phyloP scores from a whole-genome alignment of 2,888 invertebrate species.

The Caenorhabditis imperialis region DNA sequence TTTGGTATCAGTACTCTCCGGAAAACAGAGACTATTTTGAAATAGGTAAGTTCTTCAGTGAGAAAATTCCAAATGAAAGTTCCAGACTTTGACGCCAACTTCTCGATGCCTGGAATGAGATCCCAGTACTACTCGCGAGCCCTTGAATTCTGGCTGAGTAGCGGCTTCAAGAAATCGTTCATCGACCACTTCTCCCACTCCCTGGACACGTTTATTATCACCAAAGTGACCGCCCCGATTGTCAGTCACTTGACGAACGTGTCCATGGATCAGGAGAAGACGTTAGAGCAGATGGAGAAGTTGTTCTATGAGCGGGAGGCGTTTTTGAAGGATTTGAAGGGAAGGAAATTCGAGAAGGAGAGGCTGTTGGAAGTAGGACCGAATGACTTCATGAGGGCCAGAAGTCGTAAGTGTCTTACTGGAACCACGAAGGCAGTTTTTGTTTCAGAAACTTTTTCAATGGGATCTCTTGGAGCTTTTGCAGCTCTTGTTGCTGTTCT shows the following conservation, averaged over 20 bases:
- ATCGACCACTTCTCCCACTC: conserved; percentile 17
- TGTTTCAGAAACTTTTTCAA: too few relatives aligned
- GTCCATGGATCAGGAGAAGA: conserved; percentile 9
- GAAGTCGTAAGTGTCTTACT: too few relatives aligned
- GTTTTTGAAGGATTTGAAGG: conserved; percentile 27
- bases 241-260: neutral
- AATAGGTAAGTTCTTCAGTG: conserved; percentile 24
- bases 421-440: too few relatives aligned
- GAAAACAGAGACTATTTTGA: conserved; percentile 45
- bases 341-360: conserved; percentile 2
- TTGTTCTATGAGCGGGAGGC: conserved; percentile 16
- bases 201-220: conserved; percentile 19
- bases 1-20: conserved; percentile 38
- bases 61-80: neutral
- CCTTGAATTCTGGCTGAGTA: conserved; percentile 37
- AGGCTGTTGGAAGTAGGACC: conserved; percentile 1
- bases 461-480: too few relatives aligned
- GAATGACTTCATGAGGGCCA: neutral
- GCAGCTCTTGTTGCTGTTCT: too few relatives aligned
- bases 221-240: conserved; percentile 14
- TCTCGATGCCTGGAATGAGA: conserved; percentile 50
- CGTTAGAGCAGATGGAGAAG: conserved; percentile 1
- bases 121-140: conserved; percentile 34
- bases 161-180: conserved; percentile 6
- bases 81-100: conserved; percentile 53